Evolutionary conservation across 2,888 invertebrate species (phyloP).

Genomic region (Luffia ferchaultella): DNA sequence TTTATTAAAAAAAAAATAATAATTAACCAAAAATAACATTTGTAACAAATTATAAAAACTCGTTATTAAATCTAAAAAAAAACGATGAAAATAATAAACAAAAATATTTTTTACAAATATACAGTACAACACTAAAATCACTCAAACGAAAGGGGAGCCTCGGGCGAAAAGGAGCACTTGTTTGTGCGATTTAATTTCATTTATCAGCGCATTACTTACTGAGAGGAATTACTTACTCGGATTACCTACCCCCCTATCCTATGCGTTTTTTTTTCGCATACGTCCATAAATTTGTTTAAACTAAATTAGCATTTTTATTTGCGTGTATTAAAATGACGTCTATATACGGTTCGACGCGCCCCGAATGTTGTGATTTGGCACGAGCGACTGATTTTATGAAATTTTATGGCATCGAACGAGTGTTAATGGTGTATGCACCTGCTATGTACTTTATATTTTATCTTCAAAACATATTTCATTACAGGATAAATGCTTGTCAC

Average conservation of each 20-base stretch:
- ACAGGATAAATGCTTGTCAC: too few relatives aligned
- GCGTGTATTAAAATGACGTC: conserved; percentile 47
- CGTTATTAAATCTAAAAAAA: too few relatives aligned
- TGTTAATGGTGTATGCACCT: conserved; percentile 3
- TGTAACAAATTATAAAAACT: too few relatives aligned
- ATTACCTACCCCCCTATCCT: conserved; percentile 34
- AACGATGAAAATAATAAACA: too few relatives aligned
- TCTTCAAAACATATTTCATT: background rate
- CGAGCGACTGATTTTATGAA: background rate
- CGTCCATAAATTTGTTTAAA: conserved; percentile 27
- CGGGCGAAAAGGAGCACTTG: conserved; percentile 52
- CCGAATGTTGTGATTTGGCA: conserved; percentile 4
- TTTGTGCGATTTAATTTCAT: conserved; percentile 68
- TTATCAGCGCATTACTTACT: conserved; percentile 66
- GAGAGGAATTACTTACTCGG: conserved; percentile 61
- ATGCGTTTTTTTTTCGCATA: background rate
- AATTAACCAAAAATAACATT: too few relatives aligned
- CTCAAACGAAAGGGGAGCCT: conserved; percentile 36
- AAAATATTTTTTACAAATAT: too few relatives aligned
- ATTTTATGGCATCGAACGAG: background rate
- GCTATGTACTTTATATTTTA: background rate
- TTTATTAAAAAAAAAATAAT: too few relatives aligned
- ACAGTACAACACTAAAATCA: conserved; percentile 26
- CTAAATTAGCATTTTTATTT: conserved; percentile 42
- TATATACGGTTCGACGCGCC: conserved; percentile 27